Evolutionary conservation across 2,888 invertebrate species (phyloP).

Genomic region (Hyposoter dolosus): DNA sequence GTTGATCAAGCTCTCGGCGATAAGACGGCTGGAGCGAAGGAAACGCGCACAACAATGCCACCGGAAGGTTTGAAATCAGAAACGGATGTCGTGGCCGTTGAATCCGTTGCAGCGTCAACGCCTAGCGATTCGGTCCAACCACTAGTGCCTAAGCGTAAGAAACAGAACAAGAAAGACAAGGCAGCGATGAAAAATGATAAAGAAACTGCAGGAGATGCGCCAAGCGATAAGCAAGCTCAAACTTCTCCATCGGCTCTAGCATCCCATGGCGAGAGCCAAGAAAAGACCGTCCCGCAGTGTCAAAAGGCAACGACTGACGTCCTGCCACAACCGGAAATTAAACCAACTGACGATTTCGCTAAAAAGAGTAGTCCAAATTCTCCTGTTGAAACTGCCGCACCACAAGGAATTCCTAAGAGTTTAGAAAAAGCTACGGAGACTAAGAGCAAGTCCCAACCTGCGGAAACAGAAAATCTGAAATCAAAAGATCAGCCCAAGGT

Average conservation of each 20-base stretch:
- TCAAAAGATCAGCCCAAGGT: constrained; percentile 5
- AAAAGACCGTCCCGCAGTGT: constrained; percentile 56
- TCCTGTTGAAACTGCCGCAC: constrained; percentile 3
- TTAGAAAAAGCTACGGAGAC: constrained; percentile 3
- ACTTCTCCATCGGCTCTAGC: background rate
- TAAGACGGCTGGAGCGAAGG: background rate
- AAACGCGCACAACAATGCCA: background rate
- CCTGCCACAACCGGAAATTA: constrained; percentile 46
- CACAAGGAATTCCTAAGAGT: background rate
- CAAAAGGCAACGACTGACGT: background rate
- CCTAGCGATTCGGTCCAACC: constrained; percentile 53
- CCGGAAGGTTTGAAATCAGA: background rate
- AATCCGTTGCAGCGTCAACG: constrained; percentile 13
- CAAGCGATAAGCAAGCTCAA: constrained; percentile 63
- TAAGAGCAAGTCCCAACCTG: background rate
- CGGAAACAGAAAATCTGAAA: background rate
- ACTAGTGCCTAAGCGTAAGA: constrained; percentile 63
- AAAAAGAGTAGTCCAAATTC: constrained; percentile 8
- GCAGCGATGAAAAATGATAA: constrained; percentile 74
- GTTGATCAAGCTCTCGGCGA: background rate
- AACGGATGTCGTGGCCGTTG: background rate
- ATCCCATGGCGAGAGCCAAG: constrained; percentile 56
- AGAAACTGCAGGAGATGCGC: constrained; percentile 77
- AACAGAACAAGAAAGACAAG: constrained; percentile 72
- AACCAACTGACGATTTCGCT: constrained; percentile 24